Evolutionary conservation across 2,888 invertebrate species (phyloP), one percentile per base, ranked within the genome.

Genomic region (Folsomia candida): DNA sequence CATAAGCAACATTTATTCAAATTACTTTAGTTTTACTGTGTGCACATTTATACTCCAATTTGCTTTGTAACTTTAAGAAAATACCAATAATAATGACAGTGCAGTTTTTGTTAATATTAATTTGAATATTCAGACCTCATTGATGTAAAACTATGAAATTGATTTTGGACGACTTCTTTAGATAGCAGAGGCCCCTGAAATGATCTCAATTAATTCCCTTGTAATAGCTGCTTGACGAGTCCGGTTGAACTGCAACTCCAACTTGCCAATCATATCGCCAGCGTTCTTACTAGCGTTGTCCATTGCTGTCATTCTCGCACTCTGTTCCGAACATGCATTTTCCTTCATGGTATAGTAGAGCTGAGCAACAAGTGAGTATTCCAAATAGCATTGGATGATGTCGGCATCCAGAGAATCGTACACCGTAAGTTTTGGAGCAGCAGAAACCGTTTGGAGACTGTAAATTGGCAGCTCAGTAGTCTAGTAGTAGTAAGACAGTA

Each of bases 261-360:
- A 81, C 63, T 79, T 79, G 18, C 66, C 70, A 70, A 79, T 79
- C 76, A 79, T 79, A 64, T 73, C 81, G 86, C 96, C 97, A 74
- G 99, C 99, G 85, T 99, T 99, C 88, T 99, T 99, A 84, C 93
- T 94, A 24, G 99, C 97, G 83, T 93, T 95, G 86, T 99, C 99
- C 99, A 99, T 99, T 82, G 99, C 95, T 72, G 97, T 94, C 99
- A 99, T 99, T 76, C 99, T 89, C 58, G 98, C 92, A 37, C 96
- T 96, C 85, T 99, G 99, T 84, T 99, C 99, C 72, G 96, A 95
- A 86, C 95, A 94, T 6, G 98, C 96, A 67, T 94, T 91, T 83
- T 99, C 98, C 85, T 99, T 99, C 89, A 99, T 88, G 0, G 94
- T 90, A 85, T 93, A 99, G 87, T 90, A 99, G 70, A 99, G 84